Base-by-base conservation (phyloP, 2,113 vertebrate genomes). In the Urocitellus parryii region DNA sequence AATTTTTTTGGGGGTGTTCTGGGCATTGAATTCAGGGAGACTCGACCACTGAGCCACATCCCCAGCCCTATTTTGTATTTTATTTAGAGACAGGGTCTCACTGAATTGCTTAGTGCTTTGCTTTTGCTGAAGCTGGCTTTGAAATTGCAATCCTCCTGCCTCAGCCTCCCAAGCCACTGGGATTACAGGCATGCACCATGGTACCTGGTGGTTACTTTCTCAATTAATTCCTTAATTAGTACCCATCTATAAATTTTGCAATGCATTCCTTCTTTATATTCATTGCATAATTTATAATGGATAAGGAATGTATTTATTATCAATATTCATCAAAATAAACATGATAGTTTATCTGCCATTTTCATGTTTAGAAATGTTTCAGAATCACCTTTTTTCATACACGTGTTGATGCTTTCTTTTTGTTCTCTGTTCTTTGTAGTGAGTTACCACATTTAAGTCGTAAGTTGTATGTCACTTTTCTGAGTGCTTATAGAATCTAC, bases 221-320 rank as follows among this genome's bases (percentile, higher is more conserved):
- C 20, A 63, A 42, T 39, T 88, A 5, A 42, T 67, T n/a, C 34
- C 70, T 51, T 85, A 73, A 73, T 82, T 61, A 58, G 4, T 63
- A 10, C 6, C 12, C 70, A 13, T 73, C 27, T 90, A 17, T 58
- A 61, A 73, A 74, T 25, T 68, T 89, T 24, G 2, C 17, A 56
- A 25, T 80, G 27, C 25, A 83, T 84, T 90, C 27, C 24, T 95
- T 80, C 17, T 56, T 18, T 17, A 77, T 42, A 42, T 67, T 73
- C 20, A 68, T 51, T 90, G 27, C 24, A n/a, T 5, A 25, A 37
- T 70, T 94, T 70, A 63, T 78, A 78, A 86, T 27, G 29, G 39
- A 56, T 91, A 79, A 78, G 90, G 20, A 58, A 83, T 85, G 5
- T 24, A 34, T 95, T 93, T 88, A 22, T 91, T 91, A 63, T 37